Base-by-base conservation (phyloP, 2,113 vertebrate species). In the Bolborhynchus lineola region DNA sequence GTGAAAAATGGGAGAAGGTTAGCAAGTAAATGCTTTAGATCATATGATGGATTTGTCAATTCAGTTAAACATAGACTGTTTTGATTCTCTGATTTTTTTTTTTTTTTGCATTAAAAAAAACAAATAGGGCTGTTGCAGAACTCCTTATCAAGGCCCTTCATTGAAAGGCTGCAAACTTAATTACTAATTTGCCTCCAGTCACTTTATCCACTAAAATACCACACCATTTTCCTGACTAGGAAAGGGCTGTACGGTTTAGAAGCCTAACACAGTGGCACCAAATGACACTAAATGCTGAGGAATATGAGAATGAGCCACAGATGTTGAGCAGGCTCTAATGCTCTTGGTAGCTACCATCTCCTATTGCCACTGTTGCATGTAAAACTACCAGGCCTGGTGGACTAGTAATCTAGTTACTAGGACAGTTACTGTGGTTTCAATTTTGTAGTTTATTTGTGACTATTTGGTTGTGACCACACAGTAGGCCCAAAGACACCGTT, bases 11-110 rank as follows among this genome's bases (percentile, higher is more conserved):
- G 86, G 85, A 88, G 60, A 90, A 86, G 47, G 82, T 95, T 72
- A 88, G 52, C 85, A 82, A 71, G 64, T 92, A 87, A 91, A 91
- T 95, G 93, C 71, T 95, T 96, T 87, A 95, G 88, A 83, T 89
- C 17, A 49, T 63, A 78, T 47, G 29, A 93, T 75, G 77, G 59
- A 29, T 64, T 95, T 96, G 70, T 77, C 64, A 91, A 88, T 91
- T 95, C 88, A 84, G 39, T 70, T 82, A 77, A 44, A 82, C 65
- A 28, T 80, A 94, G 92, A 53, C 49, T 55, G 20, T 29, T 25
- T 33, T 5, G 7, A 70, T 64, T 50, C 60, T 57, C 44, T 50
- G 20, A 17, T 91, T 87, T 86, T 67, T 15, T 65, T 91, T 87
- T 86, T 67, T 15, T 65, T 16, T 70, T 67, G 33, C 15, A 18